Conservation (phyloP, 2,888 invertebrate species). For the Conistra vaccinii region DNA sequence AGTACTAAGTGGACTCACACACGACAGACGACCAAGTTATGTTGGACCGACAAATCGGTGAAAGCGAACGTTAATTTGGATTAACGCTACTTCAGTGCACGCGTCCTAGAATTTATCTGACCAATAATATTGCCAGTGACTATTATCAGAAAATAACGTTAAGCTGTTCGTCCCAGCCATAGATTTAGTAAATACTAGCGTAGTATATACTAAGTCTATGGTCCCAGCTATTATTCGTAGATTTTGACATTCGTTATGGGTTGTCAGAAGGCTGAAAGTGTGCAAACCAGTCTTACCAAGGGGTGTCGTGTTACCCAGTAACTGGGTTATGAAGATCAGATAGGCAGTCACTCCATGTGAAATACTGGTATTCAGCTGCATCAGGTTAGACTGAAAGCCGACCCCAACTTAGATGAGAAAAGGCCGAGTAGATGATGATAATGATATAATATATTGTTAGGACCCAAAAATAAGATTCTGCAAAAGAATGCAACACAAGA, state of each 20-base stretch:
- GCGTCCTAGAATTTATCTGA: background rate
- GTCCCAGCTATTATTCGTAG: background rate
- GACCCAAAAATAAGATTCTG: background rate
- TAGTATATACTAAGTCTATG: background rate
- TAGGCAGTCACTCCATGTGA: background rate
- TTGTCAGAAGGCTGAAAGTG: background rate
- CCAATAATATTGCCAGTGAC: background rate
- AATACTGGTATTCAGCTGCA: background rate
- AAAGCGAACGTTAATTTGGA: background rate
- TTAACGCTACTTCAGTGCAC: background rate
- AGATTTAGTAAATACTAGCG: too few relatives aligned
- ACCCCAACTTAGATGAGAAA: background rate
- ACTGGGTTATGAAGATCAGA: background rate
- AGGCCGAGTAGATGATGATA: background rate
- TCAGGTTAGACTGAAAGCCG: background rate
- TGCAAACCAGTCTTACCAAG: background rate
- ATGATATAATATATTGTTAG: background rate
- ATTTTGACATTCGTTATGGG: background rate
- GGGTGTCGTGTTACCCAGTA: background rate
- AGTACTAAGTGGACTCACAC: background rate
- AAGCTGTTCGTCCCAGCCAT: too few relatives aligned
- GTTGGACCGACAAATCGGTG: constrained; percentile 3
- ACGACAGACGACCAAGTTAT: background rate
- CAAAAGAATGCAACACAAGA: background rate
- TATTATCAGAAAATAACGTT: background rate